Evolutionary conservation across 2,888 invertebrate genomes (phyloP), one percentile per base, ranked within the genome.

Genomic region (Actias luna): DNA sequence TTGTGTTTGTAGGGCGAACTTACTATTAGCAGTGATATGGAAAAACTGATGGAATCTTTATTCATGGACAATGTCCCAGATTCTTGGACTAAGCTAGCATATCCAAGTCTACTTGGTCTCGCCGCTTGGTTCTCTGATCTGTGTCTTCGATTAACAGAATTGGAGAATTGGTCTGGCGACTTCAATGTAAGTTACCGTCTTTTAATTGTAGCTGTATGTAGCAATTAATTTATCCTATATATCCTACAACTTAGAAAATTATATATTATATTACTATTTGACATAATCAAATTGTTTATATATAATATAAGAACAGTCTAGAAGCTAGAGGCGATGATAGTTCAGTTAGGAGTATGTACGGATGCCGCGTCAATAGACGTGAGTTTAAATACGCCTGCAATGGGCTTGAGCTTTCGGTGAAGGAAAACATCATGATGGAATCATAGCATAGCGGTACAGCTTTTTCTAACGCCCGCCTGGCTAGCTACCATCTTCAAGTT

Each of bases 1-100:
- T 25, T 22, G 25, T 25, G 25, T 50, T 12, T 50, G 8, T 74
- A 97, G 96, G 98, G 99, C 61, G 98, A 99, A 87, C 84, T 99
- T 72, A 98, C 98, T 0, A 98, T 99, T 69, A 98, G 98, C 62
- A 94, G 95, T 2, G 96, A 97, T 70, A 99, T 99, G 99, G 99
- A 99, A 82, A 94, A 94, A 10, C 86, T 99, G 63, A 96, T 97
- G 91, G 95, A 96, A 76, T 93, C 96, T 1, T 87, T 99, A n/a
- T 98, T 96, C 85, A 94, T 98, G 94, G 98, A 99, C 83, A 92
- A 95, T 66, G 96, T 99, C n/a, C 98, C 99, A 0, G 95, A 94
- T 0, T 93, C 94, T 22, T 99, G 99, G 99, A 94, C 95, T 0
- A 95, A 94, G 68, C 94, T 95, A 61, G 98, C 99, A 0, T 99